Base-by-base conservation (phyloP, 1,140 invertebrate genomes). In the Euwallacea similis region DNA sequence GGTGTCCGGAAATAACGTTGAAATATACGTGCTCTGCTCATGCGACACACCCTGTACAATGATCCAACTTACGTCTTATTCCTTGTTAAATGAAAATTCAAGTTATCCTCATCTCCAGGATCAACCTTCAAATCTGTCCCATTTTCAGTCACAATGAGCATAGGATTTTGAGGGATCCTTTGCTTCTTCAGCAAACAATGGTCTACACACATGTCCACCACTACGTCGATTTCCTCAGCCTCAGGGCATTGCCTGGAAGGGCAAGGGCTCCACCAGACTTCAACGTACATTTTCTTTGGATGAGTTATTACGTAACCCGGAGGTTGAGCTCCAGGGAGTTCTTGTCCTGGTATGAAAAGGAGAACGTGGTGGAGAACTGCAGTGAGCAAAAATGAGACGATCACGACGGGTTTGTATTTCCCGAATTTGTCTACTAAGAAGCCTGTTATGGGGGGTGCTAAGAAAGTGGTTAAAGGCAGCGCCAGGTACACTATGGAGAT, bases 401-500 rank as follows among this genome's bases (percentile, higher is more conserved):
- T 88, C 50, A 93, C 87, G 11, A 93, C 90, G 6, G 88, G 87
- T 79, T 93, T 93, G 77, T 93, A 93, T 80, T 91, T 89, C 55
- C 91, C 91, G 78, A 92, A 90, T 81, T 90, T 91, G 80, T 93
- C 91, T 71, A 92, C 91, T 69, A 93, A 81, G 81, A 91, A 91
- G 75, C 91, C 90, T 0, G 91, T 91, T 59, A 93, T 84, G 16
- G 91, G 91, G 15, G 91, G 91, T 76, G 90, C 91, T 53, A 93
- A 79, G 78, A 93, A 91, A 0, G 91, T 91, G 2, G 91, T 91
- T 58, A 94, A 89, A 9, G 93, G 93, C 74, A 94, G 84, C 9
- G 92, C 88, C 74, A 93, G 85, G 82, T 94, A 94, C 73, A 94
- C 91, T 76, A 93, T 88, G 53, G 91, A 91, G 72, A 93, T 92